Conservation (phyloP, 2,888 invertebrate genomes). For the Dicyrtomina minuta region DNA sequence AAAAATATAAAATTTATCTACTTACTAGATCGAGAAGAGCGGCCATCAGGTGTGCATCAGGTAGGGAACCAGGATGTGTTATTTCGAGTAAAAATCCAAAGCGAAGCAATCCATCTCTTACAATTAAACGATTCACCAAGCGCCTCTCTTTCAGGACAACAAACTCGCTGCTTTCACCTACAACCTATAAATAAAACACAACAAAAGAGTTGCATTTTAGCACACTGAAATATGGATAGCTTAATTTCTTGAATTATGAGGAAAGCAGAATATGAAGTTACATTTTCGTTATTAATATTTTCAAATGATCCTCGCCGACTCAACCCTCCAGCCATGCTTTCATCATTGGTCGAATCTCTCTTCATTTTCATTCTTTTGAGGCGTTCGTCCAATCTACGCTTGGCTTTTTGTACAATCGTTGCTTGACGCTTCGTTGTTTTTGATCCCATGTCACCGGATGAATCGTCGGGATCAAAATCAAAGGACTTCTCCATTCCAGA, state of each 20-base stretch:
- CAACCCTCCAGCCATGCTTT: constrained; percentile 56
- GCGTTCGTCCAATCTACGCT: constrained; percentile 85
- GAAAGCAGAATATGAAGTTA: constrained; percentile 10
- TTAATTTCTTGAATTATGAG: not conserved
- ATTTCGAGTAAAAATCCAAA: constrained; percentile 92
- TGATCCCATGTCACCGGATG: constrained; percentile 31
- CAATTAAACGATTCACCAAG: constrained; percentile 73
- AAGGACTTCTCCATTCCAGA: constrained; percentile 49
- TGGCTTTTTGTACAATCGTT: constrained; percentile 72
- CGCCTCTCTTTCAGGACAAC: constrained; percentile 84
- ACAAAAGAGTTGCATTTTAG: not conserved
- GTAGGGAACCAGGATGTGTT: constrained; percentile 92
- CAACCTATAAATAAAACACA: constrained; percentile 38
- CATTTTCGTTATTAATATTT: constrained; percentile 51
- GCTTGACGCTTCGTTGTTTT: constrained; percentile 50
- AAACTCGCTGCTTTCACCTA: constrained; percentile 63
- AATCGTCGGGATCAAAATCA: constrained; percentile 50
- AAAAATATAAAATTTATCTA: too few species aligned
- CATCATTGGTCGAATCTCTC: constrained; percentile 53
- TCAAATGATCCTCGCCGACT: constrained; percentile 53
- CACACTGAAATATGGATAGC: too few species aligned
- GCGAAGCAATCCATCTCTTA: constrained; percentile 85
- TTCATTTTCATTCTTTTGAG: constrained; percentile 64
- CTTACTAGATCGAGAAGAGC: constrained; percentile 89
- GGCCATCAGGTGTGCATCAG: constrained; percentile 93